Conservation (phyloP, 2,888 invertebrate genomes). For the Drosophila quinaria region DNA sequence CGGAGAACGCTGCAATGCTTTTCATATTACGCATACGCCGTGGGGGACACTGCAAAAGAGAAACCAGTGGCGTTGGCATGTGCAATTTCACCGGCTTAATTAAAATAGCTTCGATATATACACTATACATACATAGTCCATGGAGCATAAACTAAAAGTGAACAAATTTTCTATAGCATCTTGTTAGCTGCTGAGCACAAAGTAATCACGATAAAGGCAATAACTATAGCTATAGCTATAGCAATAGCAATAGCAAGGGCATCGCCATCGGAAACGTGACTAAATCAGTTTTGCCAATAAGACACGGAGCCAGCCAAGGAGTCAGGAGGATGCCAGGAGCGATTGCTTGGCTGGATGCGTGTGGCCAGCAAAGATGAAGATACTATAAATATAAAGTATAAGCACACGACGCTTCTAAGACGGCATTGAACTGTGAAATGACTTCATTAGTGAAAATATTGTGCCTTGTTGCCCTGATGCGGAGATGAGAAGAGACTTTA, state of each 20-base stretch:
- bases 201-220: conserved; percentile 63
- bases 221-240: conserved; percentile 29
- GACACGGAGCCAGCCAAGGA: conserved; percentile 67
- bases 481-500: conserved; percentile 14
- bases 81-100: conserved; percentile 59
- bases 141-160: conserved; percentile 37
- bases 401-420: conserved; percentile 21
- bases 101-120: conserved; percentile 48
- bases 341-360: conserved; percentile 24
- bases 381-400: conserved; percentile 52
- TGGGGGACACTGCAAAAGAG: conserved; percentile 22
- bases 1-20: conserved; percentile 2
- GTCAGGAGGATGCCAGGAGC: conserved; percentile 17
- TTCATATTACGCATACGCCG: conserved; percentile 52
- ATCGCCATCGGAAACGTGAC: conserved; percentile 73
- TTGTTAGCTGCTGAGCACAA: conserved; percentile 48
- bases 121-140: background rate
- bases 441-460: conserved; percentile 82
- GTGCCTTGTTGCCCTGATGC: conserved; percentile 8
- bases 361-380: conserved; percentile 72
- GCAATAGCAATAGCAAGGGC: conserved; percentile 14
- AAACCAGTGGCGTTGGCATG: conserved; percentile 17
- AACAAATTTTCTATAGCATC: conserved; percentile 55
- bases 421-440: conserved; percentile 80
- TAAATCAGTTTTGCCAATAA: conserved; percentile 79